Base-by-base conservation (phyloP, 2,113 vertebrate genomes). In the Ptilonorhynchus violaceus region DNA sequence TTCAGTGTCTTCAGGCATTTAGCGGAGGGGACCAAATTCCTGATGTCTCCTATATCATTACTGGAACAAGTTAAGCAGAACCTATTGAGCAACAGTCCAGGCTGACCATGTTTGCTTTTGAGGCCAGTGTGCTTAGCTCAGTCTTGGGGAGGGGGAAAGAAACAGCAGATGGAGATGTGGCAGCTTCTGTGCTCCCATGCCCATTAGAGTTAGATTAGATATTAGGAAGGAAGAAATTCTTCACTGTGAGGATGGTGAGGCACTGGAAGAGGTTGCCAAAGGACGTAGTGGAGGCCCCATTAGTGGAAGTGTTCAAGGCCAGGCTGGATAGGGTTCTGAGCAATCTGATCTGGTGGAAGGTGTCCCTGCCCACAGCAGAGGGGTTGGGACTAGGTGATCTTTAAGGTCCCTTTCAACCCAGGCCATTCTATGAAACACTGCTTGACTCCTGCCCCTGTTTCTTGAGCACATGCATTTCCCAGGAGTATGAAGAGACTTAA, bases 91-190 rank as follows among this genome's bases (percentile, higher is more conserved):
- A 46, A 3, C 21, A 41, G 8, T 30, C 74, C 46, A 70, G 55
- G 21, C 69, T 78, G n/a, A 10, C 13, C 19, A 19, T 0, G 0
- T 47, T 35, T 79, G 35, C 44, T 63, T 82, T 47, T 0, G 10
- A 72, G 67, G 39, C 15, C 27, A 5, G 4, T 18, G 39, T 41
- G 24, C 22, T 75, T 46, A 72, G 25, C 2, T 6, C 28, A 63
- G 33, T 27, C 62, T 68, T 6, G 8, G 15, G 21, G 49, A 78
- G 15, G 53, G 18, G 25, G 18, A 52, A 25, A 30, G 63, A 50
- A 0, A 6, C 0, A 1, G 15, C 1, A 2, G 35, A 0, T 7
- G n/a, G 46, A 70, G 69, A 78, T 17, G 15, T 75, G 47, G 62
- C 17, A 75, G n/a, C 46, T 80, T n/a, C 31, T 22, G 3, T 42